A percentile compares a stretch with the other conserved stretches of the same genome.
These are phyloP conservation scores for Drosophila subsilvestris DNA, from an alignment of 2,888 invertebrate species.

Conservation along the genomic window DNA sequence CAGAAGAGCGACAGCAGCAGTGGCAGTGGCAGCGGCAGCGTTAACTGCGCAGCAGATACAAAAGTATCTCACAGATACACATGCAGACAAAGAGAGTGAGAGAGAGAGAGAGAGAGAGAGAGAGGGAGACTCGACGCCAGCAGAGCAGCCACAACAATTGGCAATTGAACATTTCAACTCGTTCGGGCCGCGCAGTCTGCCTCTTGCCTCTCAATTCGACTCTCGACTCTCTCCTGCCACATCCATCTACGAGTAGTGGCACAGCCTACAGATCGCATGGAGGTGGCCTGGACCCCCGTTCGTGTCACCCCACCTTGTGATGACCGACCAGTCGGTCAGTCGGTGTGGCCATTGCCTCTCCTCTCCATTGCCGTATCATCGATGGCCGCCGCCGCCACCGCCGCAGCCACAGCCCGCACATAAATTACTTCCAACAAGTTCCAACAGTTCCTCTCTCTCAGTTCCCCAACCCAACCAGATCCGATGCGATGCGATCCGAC, in stretches of 20 bases:
- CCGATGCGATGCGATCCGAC: background rate
- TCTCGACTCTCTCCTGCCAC: constrained; percentile 9
- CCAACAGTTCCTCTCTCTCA: constrained; percentile 3
- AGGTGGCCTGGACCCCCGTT: constrained; percentile 15
- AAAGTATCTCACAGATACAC: constrained; percentile 46
- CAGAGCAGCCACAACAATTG: constrained; percentile 47
- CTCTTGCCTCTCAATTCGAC: constrained; percentile 28
- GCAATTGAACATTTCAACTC: constrained; percentile 58
- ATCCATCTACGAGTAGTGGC: constrained; percentile 5
- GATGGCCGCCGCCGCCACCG: constrained; percentile 58
- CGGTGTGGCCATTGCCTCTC: constrained; percentile 42
- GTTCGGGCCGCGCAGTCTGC: constrained; percentile 60
- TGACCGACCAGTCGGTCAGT: constrained; percentile 69
- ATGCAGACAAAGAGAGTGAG: constrained; percentile 14
- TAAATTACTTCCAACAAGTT: constrained; percentile 59
- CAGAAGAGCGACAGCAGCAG: constrained; percentile 50
- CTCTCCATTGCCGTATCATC: constrained; percentile 47
- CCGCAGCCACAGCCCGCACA: constrained; percentile 53
- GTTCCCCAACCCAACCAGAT: constrained; percentile 4
- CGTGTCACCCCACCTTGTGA: constrained; percentile 18
- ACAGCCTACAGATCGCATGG: constrained; percentile 1
- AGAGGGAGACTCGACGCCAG: constrained; percentile 8
- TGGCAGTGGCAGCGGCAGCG: constrained; percentile 36
- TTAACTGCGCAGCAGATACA: constrained; percentile 52
- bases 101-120: constrained; percentile 9